These are phyloP conservation scores for Drosophila rhopaloa DNA, from an alignment of 1,140 invertebrate genomes.

Conservation along the genomic window DNA sequence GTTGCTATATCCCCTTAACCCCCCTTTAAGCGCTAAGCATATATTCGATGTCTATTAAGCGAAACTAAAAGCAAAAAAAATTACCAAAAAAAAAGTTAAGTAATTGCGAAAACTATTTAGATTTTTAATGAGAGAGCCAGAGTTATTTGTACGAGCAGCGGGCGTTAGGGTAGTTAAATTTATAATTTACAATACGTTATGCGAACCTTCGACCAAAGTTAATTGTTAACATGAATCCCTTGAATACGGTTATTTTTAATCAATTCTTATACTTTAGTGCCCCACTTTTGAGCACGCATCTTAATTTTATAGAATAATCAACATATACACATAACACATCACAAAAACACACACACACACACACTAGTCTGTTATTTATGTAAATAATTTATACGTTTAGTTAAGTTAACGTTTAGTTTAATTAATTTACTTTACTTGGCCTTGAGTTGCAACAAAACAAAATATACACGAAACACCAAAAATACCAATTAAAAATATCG, in stretches of 20 bases:
- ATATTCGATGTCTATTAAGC: slow-evolving; percentile 71
- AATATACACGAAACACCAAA: slow-evolving; percentile 57
- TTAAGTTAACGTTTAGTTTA: slow-evolving; percentile 80
- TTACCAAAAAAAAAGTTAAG: slow-evolving; percentile 28
- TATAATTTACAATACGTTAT: slow-evolving; percentile 64
- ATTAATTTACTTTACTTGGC: slow-evolving; percentile 72
- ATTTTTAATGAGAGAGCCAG: slow-evolving; percentile 46
- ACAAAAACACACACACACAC: slow-evolving; percentile 57
- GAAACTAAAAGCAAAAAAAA: slow-evolving; percentile 33
- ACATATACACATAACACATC: slow-evolving; percentile 40
- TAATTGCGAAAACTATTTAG: slow-evolving; percentile 45
- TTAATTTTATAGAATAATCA: slow-evolving; percentile 55
- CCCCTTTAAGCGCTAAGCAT: slow-evolving; percentile 60
- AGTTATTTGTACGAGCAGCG: slow-evolving; percentile 57
- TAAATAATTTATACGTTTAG: slow-evolving; percentile 74
- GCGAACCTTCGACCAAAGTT: slow-evolving; percentile 74
- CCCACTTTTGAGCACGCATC: slow-evolving; percentile 47
- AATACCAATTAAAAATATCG: slow-evolving; percentile 48
- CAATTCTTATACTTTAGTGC: slow-evolving; percentile 51
- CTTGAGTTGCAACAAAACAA: slow-evolving; percentile 76
- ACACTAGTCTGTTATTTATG: slow-evolving; percentile 82
- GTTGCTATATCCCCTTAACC: slow-evolving; percentile 46
- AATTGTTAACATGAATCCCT: slow-evolving; percentile 69
- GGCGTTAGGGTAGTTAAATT: slow-evolving; percentile 78
- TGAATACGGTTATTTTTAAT: slow-evolving; percentile 61